Base-by-base conservation (phyloP, 2,888 invertebrate species). In the Allolobophora icterica region DNA sequence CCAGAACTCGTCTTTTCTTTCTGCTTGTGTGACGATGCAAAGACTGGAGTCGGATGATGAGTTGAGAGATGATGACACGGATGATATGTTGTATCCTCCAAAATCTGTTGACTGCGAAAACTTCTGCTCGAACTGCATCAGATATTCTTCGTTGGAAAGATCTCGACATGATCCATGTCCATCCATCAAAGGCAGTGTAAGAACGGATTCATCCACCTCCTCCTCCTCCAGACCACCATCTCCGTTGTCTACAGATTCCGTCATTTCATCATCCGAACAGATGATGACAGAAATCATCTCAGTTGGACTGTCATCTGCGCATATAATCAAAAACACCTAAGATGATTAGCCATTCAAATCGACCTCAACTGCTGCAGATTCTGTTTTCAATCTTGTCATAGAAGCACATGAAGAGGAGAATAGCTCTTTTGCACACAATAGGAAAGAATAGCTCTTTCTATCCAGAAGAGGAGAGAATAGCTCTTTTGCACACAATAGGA, bases 81-180 rank as follows among this genome's bases (percentile, higher is more conserved):
- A 87, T 38, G 87, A 87, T 38, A 87, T 34, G 38, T 87, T 87
- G 38, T 87, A 87, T 0, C 38, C 87, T 6, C 38, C 35, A 1
- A 87, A 35, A 87, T 87, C 87, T 87, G 19, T 87, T 0, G 87
- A 24, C 24, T 87, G 87, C 0, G 34, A 38, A 35, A 87, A 87
- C 38, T 87, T 87, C 87, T 17, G 35, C n/a, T 87, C 87, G 24
- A 87, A 87, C 33, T 87, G 34, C 87, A 35, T 87, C 87, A 87
- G 34, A 34, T 87, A 87, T 87, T 87, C 87, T 87, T 87, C 87
- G 87, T 87, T 87, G 24, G 38, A 38, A 34, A 87, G 71, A 24
- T 87, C 71, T 71, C 71, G 71, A 71, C 30, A n/a, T n/a, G n/a
- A 0, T 71, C n/a, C 71, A 13, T 2, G 30, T 71, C 1, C 71